phyloP scores from a whole-genome alignment of 2,888 invertebrate genomes.

The Agrochola lychnidis region DNA sequence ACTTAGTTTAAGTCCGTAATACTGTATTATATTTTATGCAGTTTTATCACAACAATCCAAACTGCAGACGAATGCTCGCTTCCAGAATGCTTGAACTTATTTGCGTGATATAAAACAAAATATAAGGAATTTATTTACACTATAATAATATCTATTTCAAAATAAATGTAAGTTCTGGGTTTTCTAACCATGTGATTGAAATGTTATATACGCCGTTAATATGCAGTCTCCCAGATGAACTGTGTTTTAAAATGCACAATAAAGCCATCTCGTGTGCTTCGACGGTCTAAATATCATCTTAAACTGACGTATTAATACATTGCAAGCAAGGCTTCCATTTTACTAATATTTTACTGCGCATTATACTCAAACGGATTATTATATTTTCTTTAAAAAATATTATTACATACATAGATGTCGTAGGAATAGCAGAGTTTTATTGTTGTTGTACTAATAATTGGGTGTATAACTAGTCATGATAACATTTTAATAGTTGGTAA shows the following conservation, averaged over 20 bases:
- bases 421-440: slow-evolving; percentile 54
- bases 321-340: slow-evolving; percentile 9
- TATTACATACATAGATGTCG: slow-evolving; percentile 33
- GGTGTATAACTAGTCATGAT: slow-evolving; percentile 43
- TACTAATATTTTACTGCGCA: slow-evolving; percentile 2
- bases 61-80: slow-evolving; percentile 22
- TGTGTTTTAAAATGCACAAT: not conserved
- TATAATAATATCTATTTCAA: slow-evolving; percentile 1
- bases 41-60: slow-evolving; percentile 9
- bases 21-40: slow-evolving; percentile 23
- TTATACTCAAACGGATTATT: not conserved
- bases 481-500: slow-evolving; percentile 36
- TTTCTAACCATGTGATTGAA: slow-evolving; percentile 14
- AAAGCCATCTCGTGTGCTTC: not conserved
- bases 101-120: slow-evolving; percentile 27
- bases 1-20: slow-evolving; percentile 41
- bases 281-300: slow-evolving; percentile 12
- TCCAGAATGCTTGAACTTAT: slow-evolving; percentile 10
- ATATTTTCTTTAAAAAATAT: slow-evolving; percentile 31
- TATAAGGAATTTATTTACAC: slow-evolving; percentile 35
- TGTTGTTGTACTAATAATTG: slow-evolving; percentile 44
- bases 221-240: not conserved
- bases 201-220: not conserved
- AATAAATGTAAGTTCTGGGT: slow-evolving; percentile 3
- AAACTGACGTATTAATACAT: not conserved